Percentiles rank a stretch among this genome's conserved stretches.
Conservation (phyloP, 1,140 invertebrate genomes). For the Leptinotarsa lineolata region DNA sequence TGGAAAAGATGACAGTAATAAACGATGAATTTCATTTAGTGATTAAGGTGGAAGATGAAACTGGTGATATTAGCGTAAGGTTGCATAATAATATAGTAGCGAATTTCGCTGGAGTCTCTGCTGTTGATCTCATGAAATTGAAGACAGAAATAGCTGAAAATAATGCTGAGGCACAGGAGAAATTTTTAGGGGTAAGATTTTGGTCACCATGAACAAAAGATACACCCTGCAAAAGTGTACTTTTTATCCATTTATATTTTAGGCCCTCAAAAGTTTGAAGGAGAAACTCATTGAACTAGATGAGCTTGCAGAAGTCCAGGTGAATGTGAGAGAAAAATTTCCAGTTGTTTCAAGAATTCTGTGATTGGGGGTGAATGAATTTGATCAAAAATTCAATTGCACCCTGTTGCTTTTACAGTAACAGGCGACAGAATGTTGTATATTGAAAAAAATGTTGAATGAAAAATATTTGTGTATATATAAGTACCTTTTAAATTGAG, state of each 20-base stretch:
- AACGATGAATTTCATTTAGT: slow-evolving; percentile 36
- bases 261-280: slow-evolving; percentile 39
- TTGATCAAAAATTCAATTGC: no score
- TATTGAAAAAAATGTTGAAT: no score
- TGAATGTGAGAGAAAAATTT: slow-evolving; percentile 38
- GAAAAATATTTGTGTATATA: no score
- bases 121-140: slow-evolving; percentile 34
- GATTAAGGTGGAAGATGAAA: slow-evolving; percentile 42
- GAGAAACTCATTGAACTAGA: slow-evolving; percentile 35
- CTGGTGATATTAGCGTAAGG: slow-evolving; percentile 30
- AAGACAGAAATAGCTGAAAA: slow-evolving; percentile 33
- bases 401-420: no score
- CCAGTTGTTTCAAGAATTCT: slow-evolving; percentile 37
- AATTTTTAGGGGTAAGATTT: slow-evolving; percentile 39
- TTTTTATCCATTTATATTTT: slow-evolving; percentile 33
- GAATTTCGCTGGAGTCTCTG: slow-evolving; percentile 32
- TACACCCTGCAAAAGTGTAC: no score
- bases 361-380: neutral
- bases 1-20: slow-evolving; percentile 42
- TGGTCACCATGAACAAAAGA: no score
- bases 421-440: no score
- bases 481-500: no score
- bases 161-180: slow-evolving; percentile 33
- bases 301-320: slow-evolving; percentile 36
- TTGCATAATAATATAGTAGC: slow-evolving; percentile 41